A percentile compares a stretch with the other conserved stretches of the same genome.
Evolutionary conservation across 2,888 invertebrate species (phyloP).

Genomic region (Chymomyza caudatula): DNA sequence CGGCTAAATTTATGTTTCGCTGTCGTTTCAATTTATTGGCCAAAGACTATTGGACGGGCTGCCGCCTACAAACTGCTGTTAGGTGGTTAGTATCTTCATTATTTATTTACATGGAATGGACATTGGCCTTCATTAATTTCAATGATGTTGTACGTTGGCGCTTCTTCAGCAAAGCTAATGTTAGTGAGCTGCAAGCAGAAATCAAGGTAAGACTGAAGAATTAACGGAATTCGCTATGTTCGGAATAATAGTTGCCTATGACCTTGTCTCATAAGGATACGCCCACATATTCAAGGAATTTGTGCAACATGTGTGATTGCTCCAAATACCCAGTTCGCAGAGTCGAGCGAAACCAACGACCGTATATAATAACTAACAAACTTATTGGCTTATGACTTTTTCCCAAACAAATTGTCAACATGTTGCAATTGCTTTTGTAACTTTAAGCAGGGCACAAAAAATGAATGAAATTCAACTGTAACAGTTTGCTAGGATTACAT

Average conservation of each 20-base stretch:
- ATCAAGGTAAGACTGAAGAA: not conserved
- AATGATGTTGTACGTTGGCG: not conserved
- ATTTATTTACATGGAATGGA: constrained; percentile 2
- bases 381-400: not conserved
- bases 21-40: constrained; percentile 14
- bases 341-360: no score
- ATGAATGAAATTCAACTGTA: not conserved
- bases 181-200: not conserved
- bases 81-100: not conserved
- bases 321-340: no score
- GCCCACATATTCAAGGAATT: no score
- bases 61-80: not conserved
- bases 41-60: not conserved
- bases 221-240: not conserved
- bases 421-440: not conserved
- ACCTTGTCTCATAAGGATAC: no score
- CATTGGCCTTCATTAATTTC: constrained; percentile 28
- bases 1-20: constrained; percentile 38
- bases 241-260: not conserved
- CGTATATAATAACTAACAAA: not conserved
- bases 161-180: not conserved
- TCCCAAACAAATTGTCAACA: constrained; percentile 7
- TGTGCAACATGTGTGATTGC: not conserved
- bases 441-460: not conserved
- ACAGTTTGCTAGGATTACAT: not conserved